A percentile compares a stretch with the other conserved stretches of the same genome.
phyloP scores from a whole-genome alignment of 2,888 invertebrate genomes.

The Lathronympha strigana region DNA sequence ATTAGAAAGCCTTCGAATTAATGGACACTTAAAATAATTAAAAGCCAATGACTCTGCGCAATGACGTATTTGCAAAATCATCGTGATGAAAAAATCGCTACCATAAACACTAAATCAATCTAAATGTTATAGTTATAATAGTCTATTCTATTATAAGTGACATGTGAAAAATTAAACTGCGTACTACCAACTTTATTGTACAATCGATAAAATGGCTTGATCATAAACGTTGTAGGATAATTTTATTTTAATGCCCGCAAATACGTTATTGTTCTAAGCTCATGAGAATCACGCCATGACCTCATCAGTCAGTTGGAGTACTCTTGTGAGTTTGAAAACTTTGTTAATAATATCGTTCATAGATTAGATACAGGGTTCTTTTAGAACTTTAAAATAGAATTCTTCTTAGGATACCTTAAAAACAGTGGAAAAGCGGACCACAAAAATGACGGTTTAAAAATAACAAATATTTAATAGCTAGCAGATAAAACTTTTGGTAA shows the following conservation, averaged over 20 bases:
- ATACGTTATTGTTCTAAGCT: conserved; percentile 46
- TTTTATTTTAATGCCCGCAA: conserved; percentile 45
- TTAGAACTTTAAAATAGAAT: not conserved
- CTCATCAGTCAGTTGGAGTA: conserved; percentile 54
- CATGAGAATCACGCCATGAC: conserved; percentile 52
- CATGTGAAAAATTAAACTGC: conserved; percentile 50
- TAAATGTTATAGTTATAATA: conserved; percentile 44
- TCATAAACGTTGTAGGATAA: conserved; percentile 24
- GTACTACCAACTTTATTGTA: conserved; percentile 42
- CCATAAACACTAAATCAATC: conserved; percentile 48
- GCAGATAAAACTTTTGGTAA: not conserved
- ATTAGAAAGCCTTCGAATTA: conserved; percentile 63
- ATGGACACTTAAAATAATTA: conserved; percentile 62
- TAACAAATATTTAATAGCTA: too few relatives aligned
- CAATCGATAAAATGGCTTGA: conserved; percentile 30
- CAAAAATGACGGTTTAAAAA: too few relatives aligned
- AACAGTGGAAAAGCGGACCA: not conserved
- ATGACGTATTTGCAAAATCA: conserved; percentile 46
- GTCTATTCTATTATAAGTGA: conserved; percentile 48
- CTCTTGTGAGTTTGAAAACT: conserved; percentile 51
- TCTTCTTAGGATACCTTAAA: not conserved
- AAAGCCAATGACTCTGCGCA: conserved; percentile 57
- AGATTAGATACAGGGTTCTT: conserved; percentile 48
- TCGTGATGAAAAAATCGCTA: conserved; percentile 45
- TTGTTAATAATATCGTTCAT: conserved; percentile 54